Percentiles rank a stretch among this genome's conserved stretches.
These are phyloP conservation scores for Scartelaos histophorus DNA, from an alignment of 2,113 vertebrate species.

Conservation along the genomic window DNA sequence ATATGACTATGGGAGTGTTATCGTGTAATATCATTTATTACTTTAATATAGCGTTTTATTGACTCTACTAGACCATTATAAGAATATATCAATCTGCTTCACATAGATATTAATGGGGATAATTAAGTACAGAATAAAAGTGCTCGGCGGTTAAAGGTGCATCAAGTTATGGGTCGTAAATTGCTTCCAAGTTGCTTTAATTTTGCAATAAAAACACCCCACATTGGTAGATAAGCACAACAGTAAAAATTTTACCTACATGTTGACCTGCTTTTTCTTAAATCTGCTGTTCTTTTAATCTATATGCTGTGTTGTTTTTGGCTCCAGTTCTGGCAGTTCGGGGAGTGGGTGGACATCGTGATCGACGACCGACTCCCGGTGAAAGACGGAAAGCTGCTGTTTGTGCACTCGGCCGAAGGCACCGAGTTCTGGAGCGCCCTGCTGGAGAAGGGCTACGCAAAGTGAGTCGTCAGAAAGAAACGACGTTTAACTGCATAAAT, in stretches of 20 bases:
- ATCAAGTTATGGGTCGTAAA: too few species aligned
- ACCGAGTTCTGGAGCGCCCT: conserved; percentile 80
- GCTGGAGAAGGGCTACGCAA: conserved; percentile 80
- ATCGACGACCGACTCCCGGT: conserved; percentile 77
- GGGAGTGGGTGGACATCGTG: conserved; percentile 80
- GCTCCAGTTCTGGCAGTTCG: conserved; percentile 80
- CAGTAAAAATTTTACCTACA: not conserved
- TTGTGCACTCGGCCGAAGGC: conserved; percentile 77
- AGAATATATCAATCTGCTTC: too few species aligned
- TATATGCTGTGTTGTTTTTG: not conserved
- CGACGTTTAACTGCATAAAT: not conserved
- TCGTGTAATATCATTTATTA: too few species aligned
- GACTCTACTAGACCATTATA: too few species aligned
- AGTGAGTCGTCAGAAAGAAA: conserved; percentile 51
- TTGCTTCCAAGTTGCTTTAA: too few species aligned
- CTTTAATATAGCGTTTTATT: too few species aligned
- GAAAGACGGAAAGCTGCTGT: conserved; percentile 78
- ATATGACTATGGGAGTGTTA: too few species aligned
- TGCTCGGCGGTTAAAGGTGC: too few species aligned
- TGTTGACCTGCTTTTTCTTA: not conserved
- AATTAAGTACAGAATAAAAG: too few species aligned
- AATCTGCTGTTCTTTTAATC: not conserved
- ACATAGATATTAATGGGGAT: too few species aligned
- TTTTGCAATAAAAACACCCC: too few species aligned
- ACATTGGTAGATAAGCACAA: too few species aligned